phyloP scores from a whole-genome alignment of 2,113 vertebrate species.

The Chlamydotis undulata region DNA sequence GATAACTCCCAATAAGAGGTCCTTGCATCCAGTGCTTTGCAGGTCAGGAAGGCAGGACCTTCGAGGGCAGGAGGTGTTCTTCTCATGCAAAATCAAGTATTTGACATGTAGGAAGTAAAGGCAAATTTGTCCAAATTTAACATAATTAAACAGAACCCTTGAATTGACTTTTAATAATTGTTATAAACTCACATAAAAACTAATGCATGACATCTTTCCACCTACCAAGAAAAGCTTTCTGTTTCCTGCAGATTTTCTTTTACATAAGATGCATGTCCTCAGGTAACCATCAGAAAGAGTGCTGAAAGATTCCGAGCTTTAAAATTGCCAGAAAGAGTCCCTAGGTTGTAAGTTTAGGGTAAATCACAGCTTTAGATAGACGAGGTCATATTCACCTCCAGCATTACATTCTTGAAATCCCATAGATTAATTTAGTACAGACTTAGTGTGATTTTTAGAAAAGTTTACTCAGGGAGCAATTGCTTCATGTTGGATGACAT shows the following conservation, averaged over 20 bases:
- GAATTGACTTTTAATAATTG: not conserved
- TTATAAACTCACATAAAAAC: not conserved
- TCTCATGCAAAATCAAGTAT: not conserved
- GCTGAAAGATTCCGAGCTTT: not conserved
- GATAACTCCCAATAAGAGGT: not conserved
- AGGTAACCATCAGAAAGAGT: not conserved
- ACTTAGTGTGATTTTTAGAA: not conserved
- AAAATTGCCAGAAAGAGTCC: not conserved
- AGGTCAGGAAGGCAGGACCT: not conserved
- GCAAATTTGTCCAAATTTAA: not conserved
- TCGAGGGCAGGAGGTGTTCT: not conserved
- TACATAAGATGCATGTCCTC: not conserved
- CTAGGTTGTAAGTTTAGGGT: constrained; percentile 2
- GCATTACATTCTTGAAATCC: not conserved
- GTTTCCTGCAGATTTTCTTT: not conserved
- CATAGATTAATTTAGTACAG: not conserved
- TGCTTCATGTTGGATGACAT: not conserved
- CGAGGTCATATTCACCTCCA: constrained; percentile 1
- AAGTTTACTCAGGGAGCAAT: not conserved
- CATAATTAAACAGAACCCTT: not conserved
- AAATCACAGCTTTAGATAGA: constrained; percentile 27
- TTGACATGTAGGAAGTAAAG: not conserved
- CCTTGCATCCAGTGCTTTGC: not conserved
- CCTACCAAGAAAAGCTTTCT: not conserved
- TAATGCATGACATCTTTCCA: not conserved